These are phyloP conservation scores for Hoplias malabaricus DNA, from an alignment of 2,113 vertebrate species.

Conservation along the genomic window DNA sequence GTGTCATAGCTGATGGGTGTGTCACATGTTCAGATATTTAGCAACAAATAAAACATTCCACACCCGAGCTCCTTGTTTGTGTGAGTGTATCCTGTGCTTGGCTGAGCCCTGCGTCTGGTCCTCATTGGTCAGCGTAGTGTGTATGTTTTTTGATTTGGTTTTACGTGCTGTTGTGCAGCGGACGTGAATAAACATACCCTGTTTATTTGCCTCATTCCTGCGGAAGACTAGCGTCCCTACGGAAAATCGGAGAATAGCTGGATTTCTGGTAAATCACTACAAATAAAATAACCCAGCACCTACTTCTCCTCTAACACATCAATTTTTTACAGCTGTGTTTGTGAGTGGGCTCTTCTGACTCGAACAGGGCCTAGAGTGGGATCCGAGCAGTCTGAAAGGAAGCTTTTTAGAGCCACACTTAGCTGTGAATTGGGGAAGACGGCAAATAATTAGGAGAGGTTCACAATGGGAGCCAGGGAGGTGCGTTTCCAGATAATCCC, in stretches of 20 bases:
- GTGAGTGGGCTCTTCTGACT: background rate
- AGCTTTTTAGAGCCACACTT: background rate
- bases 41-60: no score
- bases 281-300: background rate
- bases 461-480: background rate
- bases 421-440: background rate
- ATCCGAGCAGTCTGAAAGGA: background rate
- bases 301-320: background rate
- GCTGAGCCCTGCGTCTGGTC: background rate
- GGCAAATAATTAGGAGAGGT: conserved; percentile 1
- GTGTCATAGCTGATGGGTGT: no score
- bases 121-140: background rate
- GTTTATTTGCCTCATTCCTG: no score
- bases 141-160: background rate
- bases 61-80: background rate
- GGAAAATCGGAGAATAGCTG: no score
- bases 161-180: background rate
- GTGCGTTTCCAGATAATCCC: background rate
- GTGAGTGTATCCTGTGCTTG: background rate
- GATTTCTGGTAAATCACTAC: no score
- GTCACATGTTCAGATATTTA: no score
- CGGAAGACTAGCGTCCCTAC: no score
- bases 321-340: background rate
- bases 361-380: background rate
- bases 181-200: background rate